Percentiles rank a stretch among this genome's conserved stretches.
Evolutionary conservation across 2,888 invertebrate genomes (phyloP).

Genomic region (Ectemnius cavifrons): DNA sequence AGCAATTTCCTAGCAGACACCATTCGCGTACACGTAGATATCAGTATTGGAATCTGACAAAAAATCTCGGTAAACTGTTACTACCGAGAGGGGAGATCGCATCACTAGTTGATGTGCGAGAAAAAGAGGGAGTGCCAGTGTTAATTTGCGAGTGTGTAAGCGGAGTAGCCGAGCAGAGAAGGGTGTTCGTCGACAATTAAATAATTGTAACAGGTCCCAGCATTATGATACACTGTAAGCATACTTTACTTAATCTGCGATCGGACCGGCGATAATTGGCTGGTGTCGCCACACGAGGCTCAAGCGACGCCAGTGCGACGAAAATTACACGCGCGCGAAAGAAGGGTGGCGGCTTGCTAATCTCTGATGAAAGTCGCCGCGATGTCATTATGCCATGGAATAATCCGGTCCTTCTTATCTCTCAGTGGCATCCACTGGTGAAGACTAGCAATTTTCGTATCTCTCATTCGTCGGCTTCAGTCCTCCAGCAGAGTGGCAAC

Average conservation of each 20-base stretch:
- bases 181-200: slow-evolving; percentile 29
- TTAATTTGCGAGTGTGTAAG: slow-evolving; percentile 41
- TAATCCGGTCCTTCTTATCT: slow-evolving; percentile 7
- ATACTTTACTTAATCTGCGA: slow-evolving; percentile 29
- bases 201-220: slow-evolving; percentile 26
- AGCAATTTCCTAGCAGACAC: too few relatives aligned
- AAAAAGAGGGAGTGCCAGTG: background rate
- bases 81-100: background rate
- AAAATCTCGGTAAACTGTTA: slow-evolving; percentile 15
- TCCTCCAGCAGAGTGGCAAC: background rate
- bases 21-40: too few relatives aligned
- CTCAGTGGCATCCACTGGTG: background rate
- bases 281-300: background rate
- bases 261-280: slow-evolving; percentile 27
- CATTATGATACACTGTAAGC: slow-evolving; percentile 20
- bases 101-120: background rate
- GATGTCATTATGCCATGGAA: background rate
- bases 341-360: too few relatives aligned
- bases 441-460: background rate
- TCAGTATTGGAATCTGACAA: background rate
- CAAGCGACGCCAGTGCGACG: too few relatives aligned
- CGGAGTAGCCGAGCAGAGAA: slow-evolving; percentile 11
- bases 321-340: slow-evolving; percentile 20
- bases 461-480: background rate
- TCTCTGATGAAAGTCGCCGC: too few relatives aligned